These are phyloP conservation scores for Nesidiocoris tenuis DNA, from an alignment of 2,888 invertebrate genomes.

Conservation along the genomic window DNA sequence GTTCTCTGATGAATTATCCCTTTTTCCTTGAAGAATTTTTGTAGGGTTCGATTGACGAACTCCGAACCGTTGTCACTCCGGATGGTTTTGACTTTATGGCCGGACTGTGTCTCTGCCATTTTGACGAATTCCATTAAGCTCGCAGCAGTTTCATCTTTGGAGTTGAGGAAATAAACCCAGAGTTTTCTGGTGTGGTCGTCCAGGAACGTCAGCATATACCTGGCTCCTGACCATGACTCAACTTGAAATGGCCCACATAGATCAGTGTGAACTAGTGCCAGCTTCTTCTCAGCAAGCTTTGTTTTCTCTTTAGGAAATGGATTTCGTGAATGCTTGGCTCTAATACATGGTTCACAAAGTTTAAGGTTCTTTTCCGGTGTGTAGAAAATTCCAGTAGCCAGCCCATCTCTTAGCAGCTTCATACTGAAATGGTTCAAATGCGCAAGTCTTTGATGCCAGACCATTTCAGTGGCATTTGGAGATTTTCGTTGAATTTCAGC, in stretches of 20 bases:
- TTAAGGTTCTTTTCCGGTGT: not conserved
- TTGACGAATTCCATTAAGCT: not conserved
- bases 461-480: not conserved
- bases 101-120: slow-evolving; percentile 27
- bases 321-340: slow-evolving; percentile 31
- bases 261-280: slow-evolving; percentile 46
- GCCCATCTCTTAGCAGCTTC: slow-evolving; percentile 13
- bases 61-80: slow-evolving; percentile 52
- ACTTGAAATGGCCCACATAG: slow-evolving; percentile 51
- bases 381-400: slow-evolving; percentile 31
- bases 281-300: slow-evolving; percentile 31
- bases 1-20: not conserved
- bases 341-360: slow-evolving; percentile 33
- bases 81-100: slow-evolving; percentile 51
- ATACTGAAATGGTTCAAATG: slow-evolving; percentile 38
- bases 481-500: no score
- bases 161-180: slow-evolving; percentile 4
- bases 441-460: slow-evolving; percentile 45
- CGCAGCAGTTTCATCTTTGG: not conserved
- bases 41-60: slow-evolving; percentile 51
- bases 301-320: slow-evolving; percentile 28
- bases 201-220: slow-evolving; percentile 17
- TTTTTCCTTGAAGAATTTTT: slow-evolving; percentile 46
- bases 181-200: slow-evolving; percentile 19
- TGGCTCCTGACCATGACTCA: slow-evolving; percentile 47